Base-by-base conservation (phyloP, 2,113 vertebrate genomes). In the Austrofundulus limnaeus region DNA sequence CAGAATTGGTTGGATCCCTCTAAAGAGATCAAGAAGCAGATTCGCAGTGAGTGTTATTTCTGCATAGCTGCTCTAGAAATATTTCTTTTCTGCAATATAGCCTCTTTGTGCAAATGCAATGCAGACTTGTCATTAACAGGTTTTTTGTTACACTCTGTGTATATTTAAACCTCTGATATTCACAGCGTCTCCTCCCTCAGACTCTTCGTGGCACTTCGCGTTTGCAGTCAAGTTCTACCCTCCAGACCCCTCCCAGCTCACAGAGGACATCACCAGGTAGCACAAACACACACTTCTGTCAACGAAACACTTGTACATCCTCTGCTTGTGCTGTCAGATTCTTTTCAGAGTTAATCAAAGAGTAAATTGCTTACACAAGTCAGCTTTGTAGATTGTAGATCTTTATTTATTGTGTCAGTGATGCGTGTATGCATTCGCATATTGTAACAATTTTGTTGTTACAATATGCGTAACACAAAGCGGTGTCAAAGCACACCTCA, bases 21-120 rank as follows among this genome's bases (percentile, higher is more conserved):
- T 84, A 99, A 99, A 87, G 97, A 99, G 90, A 96, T 99, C 86
- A 99, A 98, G 93, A 99, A 99, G 86, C 97, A 99, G 92, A 97
- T 97, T 84, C 94, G 94, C 88, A 96, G 97, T 99, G 87, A 98
- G 97, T 96, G 62, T 69, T 1, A 70, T 39, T 63, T 66, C 55
- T 34, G 64, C 67, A 39, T 58, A 34, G 31, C 31, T 34, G 31
- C 31, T 8, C 31, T 28, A 8, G 11, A 34, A 69, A 49, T 20
- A 49, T 53, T 68, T 55, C 69, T 74, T 64, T 50, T 51, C 19
- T 66, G 20, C n/a, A 5, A 34, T 10, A 10, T 10, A 34, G 41
- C 12, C 0, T 54, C 45, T 4, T 58, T 42, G 17, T 38, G 6
- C 15, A 21, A 5, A 50, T 66, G 14, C 14, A 38, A 48, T 31